Conservation (phyloP, 2,888 invertebrate species). For the Erebia epiphron region DNA sequence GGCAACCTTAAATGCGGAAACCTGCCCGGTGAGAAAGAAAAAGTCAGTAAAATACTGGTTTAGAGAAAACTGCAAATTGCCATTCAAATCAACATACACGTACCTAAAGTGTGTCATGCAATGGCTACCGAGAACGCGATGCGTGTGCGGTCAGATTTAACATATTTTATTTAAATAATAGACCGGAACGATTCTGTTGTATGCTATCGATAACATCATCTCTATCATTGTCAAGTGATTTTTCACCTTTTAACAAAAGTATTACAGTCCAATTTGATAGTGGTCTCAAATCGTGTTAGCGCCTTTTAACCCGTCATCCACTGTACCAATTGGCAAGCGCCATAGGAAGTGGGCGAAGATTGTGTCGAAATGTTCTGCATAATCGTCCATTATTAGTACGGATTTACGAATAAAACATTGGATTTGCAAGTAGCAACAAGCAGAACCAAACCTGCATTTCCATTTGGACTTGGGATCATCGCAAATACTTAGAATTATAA, state of each 20-base stretch:
- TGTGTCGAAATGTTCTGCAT: constrained; percentile 50
- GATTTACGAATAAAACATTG: constrained; percentile 18
- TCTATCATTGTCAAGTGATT: constrained; percentile 23
- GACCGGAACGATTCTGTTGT: constrained; percentile 46
- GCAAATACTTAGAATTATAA: too few relatives aligned
- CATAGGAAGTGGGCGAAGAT: constrained; percentile 60
- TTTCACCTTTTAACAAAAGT: constrained; percentile 10
- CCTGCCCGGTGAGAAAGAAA: too few relatives aligned
- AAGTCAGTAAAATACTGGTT: background rate
- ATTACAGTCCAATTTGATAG: constrained; percentile 27
- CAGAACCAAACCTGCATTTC: background rate
- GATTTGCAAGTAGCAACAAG: background rate
- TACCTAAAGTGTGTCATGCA: constrained; percentile 15
- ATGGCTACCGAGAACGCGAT: background rate
- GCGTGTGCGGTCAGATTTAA: constrained; percentile 17
- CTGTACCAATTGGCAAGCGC: constrained; percentile 67
- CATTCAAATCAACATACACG: constrained; percentile 1
- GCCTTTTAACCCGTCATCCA: constrained; percentile 32
- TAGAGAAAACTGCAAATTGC: background rate
- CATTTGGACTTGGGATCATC: too few relatives aligned
- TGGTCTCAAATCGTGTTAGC: constrained; percentile 14
- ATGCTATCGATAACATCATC: constrained; percentile 6
- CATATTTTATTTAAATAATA: constrained; percentile 56
- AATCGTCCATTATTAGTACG: constrained; percentile 23
- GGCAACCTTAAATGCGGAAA: too few relatives aligned